Base-by-base conservation (phyloP, 2,113 vertebrate genomes). In the Atherinomorus stipes region DNA sequence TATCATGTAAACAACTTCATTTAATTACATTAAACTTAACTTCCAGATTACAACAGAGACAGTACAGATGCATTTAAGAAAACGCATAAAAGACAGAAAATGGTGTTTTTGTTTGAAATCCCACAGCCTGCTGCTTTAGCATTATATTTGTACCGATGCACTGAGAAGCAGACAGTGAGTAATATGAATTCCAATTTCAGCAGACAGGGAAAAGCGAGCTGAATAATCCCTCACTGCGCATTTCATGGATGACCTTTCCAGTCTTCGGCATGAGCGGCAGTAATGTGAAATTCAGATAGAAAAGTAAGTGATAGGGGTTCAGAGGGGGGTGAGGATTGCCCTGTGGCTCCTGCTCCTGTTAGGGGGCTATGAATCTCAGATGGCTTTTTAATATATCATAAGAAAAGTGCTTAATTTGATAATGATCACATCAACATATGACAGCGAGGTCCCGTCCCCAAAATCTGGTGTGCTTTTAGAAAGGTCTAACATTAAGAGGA, bases 241-340 rank as follows among this genome's bases (percentile, higher is more conserved):
- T 91, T 89, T 93, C 80, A 90, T 63, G 84, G 87, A 80, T 92
- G 90, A 93, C 91, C 90, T 92, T 93, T 94, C 73, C 71, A 67
- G 77, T 85, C 64, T 76, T 66, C 67, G 57, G 74, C 58, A 51
- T 72, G 77, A 87, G 72, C 68, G n/a, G 84, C 74, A 49, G 74
- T 85, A 84, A 90, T 84, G 86, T 80, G 76, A 85, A 82, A 85
- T 64, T 78, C 85, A 90, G 86, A 90, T 83, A 80, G 84, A 64
- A 78, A 57, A 16, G 53, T 76, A 78, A 85, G 78, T 81, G 88
- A 90, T 88, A 83, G 71, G 52, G 71, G 84, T 85, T 89, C 56
- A 71, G 73, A 67, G 25, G 58, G 59, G 50, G 78, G 69, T 73
- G 64, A 74, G 78, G 50, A 4, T 56, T 31, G 61, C 75, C 84